Evolutionary conservation across 2,797 vertebrate genomes (phyloP).

Genomic region (Leptoclinus maculatus): DNA sequence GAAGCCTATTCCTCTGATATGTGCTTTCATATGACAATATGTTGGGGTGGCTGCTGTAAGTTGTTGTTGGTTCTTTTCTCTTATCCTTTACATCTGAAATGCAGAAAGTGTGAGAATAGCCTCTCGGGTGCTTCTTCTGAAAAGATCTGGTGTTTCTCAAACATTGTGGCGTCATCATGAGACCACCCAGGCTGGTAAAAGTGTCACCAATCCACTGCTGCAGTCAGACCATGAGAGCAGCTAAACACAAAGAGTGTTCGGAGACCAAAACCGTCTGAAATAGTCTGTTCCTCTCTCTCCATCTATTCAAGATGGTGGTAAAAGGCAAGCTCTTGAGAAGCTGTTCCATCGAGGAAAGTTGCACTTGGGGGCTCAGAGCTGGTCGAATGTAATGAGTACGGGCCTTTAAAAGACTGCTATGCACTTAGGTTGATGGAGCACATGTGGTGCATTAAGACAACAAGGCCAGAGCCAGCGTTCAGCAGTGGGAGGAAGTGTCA

Average conservation of each 20-base stretch:
- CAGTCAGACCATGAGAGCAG: not conserved
- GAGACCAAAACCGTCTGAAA: conserved; percentile 33
- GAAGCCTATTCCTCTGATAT: not conserved
- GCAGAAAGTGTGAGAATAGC: not conserved
- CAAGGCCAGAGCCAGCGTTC: conserved; percentile 22
- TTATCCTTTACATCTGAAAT: conserved; percentile 11
- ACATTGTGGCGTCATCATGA: not conserved
- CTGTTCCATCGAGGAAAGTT: conserved; percentile 34
- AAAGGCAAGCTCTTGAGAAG: conserved; percentile 34
- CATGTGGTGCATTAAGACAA: conserved; percentile 45
- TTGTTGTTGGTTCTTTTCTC: not conserved
- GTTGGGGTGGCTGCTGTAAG: not conserved
- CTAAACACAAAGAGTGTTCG: not conserved
- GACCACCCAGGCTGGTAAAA: not conserved
- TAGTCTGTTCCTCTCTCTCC: conserved; percentile 14
- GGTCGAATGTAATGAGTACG: conserved; percentile 51
- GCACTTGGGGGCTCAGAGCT: conserved; percentile 25
- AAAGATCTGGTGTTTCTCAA: not conserved
- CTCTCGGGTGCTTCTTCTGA: not conserved
- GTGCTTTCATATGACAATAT: not conserved
- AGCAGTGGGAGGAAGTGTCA: conserved; percentile 21
- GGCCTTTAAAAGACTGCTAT: conserved; percentile 24
- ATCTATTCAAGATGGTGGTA: conserved; percentile 18
- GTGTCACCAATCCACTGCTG: not conserved
- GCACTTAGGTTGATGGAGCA: conserved; percentile 50